A percentile compares a stretch with the other conserved stretches of the same genome.
Conservation (phyloP, 2,888 invertebrate species). For the Tethea ocularis region DNA sequence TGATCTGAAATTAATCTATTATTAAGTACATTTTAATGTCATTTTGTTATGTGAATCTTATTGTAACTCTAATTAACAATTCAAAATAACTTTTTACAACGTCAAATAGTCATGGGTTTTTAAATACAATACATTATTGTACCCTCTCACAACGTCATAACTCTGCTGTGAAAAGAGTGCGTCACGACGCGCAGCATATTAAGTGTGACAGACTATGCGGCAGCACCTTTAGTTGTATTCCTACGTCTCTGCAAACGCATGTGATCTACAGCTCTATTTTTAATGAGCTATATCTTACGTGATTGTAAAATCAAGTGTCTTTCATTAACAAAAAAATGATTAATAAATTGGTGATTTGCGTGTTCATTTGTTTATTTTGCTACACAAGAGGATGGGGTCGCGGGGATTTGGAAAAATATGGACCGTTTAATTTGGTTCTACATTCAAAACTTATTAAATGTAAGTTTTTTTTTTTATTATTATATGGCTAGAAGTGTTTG, state of each 20-base stretch:
- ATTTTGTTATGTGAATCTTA: too few relatives aligned
- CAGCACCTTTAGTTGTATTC: neutral
- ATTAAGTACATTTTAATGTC: too few relatives aligned
- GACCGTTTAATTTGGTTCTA: constrained; percentile 63
- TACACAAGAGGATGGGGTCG: constrained; percentile 44
- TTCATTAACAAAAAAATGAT: neutral
- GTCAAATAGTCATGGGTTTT: neutral
- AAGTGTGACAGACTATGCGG: neutral
- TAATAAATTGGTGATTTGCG: constrained; percentile 18
- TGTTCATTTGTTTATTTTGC: constrained; percentile 34
- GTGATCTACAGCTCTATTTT: constrained; percentile 5
- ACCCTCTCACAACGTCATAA: neutral
- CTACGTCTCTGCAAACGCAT: neutral
- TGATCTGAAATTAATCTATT: too few relatives aligned
- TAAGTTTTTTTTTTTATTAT: constrained; percentile 44
- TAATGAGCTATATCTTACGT: neutral
- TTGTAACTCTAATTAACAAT: too few relatives aligned
- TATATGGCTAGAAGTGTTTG: neutral
- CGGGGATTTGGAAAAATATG: constrained; percentile 67
- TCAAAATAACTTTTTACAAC: neutral
- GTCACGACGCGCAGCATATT: neutral
- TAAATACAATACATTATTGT: neutral
- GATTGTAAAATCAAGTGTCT: neutral
- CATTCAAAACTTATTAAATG: constrained; percentile 66
- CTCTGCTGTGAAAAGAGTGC: neutral